phyloP scores from a whole-genome alignment of 2,113 vertebrate species.

The Phrynosoma blainvillii region DNA sequence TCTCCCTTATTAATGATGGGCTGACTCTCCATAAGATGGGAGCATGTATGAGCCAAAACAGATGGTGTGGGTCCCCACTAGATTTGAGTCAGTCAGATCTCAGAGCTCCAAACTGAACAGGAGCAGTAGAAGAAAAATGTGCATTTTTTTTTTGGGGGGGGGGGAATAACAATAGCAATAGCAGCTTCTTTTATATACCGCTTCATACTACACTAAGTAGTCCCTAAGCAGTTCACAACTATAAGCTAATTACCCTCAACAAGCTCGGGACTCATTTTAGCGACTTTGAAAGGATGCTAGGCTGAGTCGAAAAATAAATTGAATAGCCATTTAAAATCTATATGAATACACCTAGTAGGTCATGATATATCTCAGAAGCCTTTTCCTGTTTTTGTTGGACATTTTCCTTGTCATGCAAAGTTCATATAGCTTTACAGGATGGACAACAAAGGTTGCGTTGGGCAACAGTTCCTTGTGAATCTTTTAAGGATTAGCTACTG shows the following conservation, averaged over 20 bases:
- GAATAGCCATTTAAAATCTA: too few species aligned
- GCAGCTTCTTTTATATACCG: too few species aligned
- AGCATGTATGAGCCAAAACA: neutral
- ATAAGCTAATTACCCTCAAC: too few species aligned
- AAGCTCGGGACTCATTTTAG: too few species aligned
- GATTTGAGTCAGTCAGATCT: neutral
- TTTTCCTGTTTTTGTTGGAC: neutral
- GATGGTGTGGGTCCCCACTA: neutral
- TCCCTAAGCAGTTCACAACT: too few species aligned
- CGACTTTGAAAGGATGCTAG: too few species aligned
- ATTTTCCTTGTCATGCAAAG: neutral
- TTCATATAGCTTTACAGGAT: neutral
- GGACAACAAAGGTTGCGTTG: neutral
- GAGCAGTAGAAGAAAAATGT: neutral
- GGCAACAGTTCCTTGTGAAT: neutral
- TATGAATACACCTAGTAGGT: too few species aligned
- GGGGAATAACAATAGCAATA: neutral
- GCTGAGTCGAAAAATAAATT: too few species aligned
- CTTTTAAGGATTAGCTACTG: neutral
- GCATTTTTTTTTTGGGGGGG: too few species aligned
- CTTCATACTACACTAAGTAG: too few species aligned
- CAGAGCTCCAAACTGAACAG: neutral
- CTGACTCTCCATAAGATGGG: neutral
- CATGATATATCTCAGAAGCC: neutral
- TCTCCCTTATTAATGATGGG: neutral